Base-by-base conservation (phyloP, 2,797 vertebrate genomes). In the Eidolon dupreanum region DNA sequence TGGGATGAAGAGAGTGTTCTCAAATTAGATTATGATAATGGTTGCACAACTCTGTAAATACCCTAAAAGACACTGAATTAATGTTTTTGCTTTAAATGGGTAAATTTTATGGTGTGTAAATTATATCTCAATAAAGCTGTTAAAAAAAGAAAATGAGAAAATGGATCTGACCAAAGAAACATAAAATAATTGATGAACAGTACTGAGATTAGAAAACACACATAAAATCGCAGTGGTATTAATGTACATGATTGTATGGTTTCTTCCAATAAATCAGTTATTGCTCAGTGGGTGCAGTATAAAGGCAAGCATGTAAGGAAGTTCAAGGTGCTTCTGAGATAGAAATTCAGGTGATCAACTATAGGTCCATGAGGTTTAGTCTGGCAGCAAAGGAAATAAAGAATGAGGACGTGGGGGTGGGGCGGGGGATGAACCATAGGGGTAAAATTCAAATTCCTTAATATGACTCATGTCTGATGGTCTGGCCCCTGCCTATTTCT, bases 61-160 rank as follows among this genome's bases (percentile, higher is more conserved):
- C 59, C 41, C 22, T 55, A 77, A 83, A 94, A 79, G 68, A 59
- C 46, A 83, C 3, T 70, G 55, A 82, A 77, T 88, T 73, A 31
- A 61, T 31, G 12, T 61, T 31, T 59, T 66, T 24, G 70, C 66
- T 66, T 92, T 89, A 85, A 85, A 74, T 74, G 36, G 31, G 22
- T 49, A 24, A 84, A 66, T 11, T 61, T 78, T 84, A 66, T 73
- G n/a, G 5, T 38, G 73, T 77, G 13, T 68, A 49, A 89, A 61
- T 77, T 84, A 33, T 92, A 33, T 92, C 57, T 92, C 49, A 89
- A 57, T 78, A 88, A 92, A 92, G 53, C 26, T 68, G 51, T 53
- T 89, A 31, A 38, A 43, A 41, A 79, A 83, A 51, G 55, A 36
- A 92, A 82, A 63, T 70, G 61, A 38, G 43, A 71, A 65, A 61